Evolutionary conservation across 2,113 vertebrate species (phyloP), one percentile per base, ranked within the genome.

Genomic region (Perca flavescens): DNA sequence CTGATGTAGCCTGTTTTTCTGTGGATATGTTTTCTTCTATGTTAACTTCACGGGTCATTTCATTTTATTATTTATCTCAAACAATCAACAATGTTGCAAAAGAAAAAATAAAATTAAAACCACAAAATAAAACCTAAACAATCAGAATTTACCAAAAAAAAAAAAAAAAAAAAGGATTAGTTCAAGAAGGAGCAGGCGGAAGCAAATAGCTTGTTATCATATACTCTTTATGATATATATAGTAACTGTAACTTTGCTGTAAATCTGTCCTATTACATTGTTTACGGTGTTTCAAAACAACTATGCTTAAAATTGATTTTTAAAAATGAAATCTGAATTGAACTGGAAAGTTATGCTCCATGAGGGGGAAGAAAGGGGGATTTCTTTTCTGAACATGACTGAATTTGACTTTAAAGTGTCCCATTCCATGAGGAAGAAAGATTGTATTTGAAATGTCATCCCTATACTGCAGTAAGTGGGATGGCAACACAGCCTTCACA

Each of bases 391-490:
- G 58, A 74, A 71, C 60, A 73, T 79, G 19, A 85, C 77, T 68
- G 28, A 47, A 60, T 82, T 73, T 79, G 56, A 54, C 66, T 80
- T 79, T 71, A 69, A 79, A 83, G 40, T 58, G 60, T 73, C 57
- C 49, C 19, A 22, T 49, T 88, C 50, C 68, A 78, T 17, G 50
- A 78, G 19, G 53, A 65, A 36, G 31, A 76, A 86, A 22, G 61
- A 68, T 52, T 67, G 9, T 74, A 57, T 88, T 88, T 89, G 40
- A 88, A 87, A 79, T 77, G 70, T 68, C 56, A 63, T 76, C 53
- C 25, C 19, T n/a, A 13, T 13, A 16, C 57, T 83, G 74, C 83
- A 72, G 68, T 56, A 25, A 53, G 65, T 72, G 34, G 40, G 47
- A 70, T 68, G 68, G 68, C 31, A 87, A 56, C 53, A 47, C 58